Base-by-base conservation (phyloP, 2,113 vertebrate genomes). In the Dryoscopus gambensis region DNA sequence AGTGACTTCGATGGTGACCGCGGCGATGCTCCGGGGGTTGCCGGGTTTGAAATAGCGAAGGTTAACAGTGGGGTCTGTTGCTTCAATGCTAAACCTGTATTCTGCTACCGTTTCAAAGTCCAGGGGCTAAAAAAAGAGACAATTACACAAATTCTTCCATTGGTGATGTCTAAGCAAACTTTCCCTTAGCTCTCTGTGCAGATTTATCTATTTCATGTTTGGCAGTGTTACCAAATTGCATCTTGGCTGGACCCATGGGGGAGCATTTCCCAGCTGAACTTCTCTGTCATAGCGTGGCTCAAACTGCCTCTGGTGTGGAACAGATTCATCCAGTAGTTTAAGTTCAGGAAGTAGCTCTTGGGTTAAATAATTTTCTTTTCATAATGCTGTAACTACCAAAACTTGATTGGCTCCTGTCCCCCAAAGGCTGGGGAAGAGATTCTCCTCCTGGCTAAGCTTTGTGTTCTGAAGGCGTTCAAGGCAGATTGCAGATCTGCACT, bases 41-140 rank as follows among this genome's bases (percentile, higher is more conserved):
- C 86, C 50, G 0, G 78, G n/a, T 46, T 93, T 94, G 40, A 97
- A 89, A 42, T 97, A 96, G 7, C 82, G 82, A 19, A 97, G 94
- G 87, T 97, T 91, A 23, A 98, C 94, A 0, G 97, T 97, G 39
- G 97, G 97, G 69, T 98, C 98, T 0, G 96, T 98, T 23, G 98
- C 98, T 95, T 98, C 98, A 3, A 98, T 96, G 60, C 94, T 60
- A 78, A 98, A 97, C 21, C 19, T 95, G 88, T 98, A 98, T 14
- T 93, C 74, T 44, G 71, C 69, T 22, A 97, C 97, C 22, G 90
- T 97, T 92, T 99, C 99, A 0, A 97, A 99, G 95, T 99, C 99
- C 84, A 99, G 97, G 74, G 97, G 94, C 99, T 99, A 95, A 13
- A 84, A 81, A 11, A 87, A 62, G n/a, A 59, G 67, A 55, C 15